A percentile compares a stretch with the other conserved stretches of the same genome.
These are phyloP conservation scores for Macrobrachium rosenbergii DNA, from an alignment of 1,140 invertebrate species.

Conservation along the genomic window DNA sequence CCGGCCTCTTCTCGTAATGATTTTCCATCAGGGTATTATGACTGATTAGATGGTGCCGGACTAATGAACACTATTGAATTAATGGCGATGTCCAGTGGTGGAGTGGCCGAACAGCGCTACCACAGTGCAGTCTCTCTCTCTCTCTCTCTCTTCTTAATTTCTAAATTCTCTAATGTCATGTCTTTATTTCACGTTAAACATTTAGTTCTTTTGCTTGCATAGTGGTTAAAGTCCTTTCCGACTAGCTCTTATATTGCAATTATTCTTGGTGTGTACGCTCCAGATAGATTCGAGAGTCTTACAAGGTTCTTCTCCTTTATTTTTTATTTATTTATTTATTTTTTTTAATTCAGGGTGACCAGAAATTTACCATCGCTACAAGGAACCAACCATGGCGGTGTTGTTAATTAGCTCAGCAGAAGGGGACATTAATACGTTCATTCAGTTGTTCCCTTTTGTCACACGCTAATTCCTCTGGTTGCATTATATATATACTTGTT, in stretches of 20 bases:
- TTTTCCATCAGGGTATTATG: conserved; percentile 64
- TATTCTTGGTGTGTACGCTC: background rate
- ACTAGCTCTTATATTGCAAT: background rate
- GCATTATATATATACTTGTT: too few relatives aligned
- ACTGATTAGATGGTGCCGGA: conserved; percentile 61
- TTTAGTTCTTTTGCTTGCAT: background rate
- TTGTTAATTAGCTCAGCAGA: too few relatives aligned
- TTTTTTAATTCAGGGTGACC: too few relatives aligned
- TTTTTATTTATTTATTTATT: background rate
- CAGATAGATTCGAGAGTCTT: background rate
- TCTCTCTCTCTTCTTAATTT: background rate
- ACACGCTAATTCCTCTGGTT: too few relatives aligned
- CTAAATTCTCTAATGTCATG: too few relatives aligned
- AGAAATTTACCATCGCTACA: too few relatives aligned
- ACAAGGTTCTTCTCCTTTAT: background rate
- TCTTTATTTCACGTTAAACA: too few relatives aligned
- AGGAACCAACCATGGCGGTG: too few relatives aligned
- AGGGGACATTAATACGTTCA: too few relatives aligned
- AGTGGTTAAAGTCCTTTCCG: background rate
- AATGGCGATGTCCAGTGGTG: conserved; percentile 52
- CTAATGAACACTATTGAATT: conserved; percentile 65
- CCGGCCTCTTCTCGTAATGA: conserved; percentile 53
- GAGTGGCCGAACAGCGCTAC: background rate
- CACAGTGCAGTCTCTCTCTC: background rate
- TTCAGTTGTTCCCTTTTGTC: too few relatives aligned